Base-by-base conservation (phyloP, 1,140 invertebrate species). In the Leptinotarsa lineolata region DNA sequence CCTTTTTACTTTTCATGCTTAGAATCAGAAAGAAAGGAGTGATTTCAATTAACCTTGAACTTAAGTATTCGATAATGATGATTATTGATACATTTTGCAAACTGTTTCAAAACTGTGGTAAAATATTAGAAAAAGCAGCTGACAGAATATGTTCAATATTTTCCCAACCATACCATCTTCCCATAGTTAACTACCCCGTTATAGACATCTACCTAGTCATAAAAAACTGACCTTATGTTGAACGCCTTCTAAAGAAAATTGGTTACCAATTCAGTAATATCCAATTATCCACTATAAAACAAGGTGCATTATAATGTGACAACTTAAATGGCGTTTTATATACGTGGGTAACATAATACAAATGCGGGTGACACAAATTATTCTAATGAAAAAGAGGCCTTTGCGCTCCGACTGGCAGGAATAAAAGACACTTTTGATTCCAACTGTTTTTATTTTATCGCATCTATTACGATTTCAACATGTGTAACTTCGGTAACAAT, bases 301-400 rank as follows among this genome's bases (percentile, higher is more conserved):
- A 68, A 68, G 67, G 67, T 68, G 67, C 67, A 68, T 68, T 68
- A 45, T 45, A 68, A 68, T 68, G 67, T 68, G 67, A 68, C 67
- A 68, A 68, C 45, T 68, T 68, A 68, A 68, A 68, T 45, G 67
- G n/a, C 67, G 30, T 68, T 68, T 68, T 66, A 66, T 54, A 58
- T 68, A 67, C 67, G 67, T 68, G 67, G 67, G 67, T 68, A 68
- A 58, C 67, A 18, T 13, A 54, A 48, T 20, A 68, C 67, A 58
- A 68, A 68, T 68, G 48, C 67, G 67, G 67, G 67, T 68, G 67
- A 68, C 67, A 68, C 67, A 68, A 68, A 45, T 68, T 68, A 68
- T 68, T 68, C 44, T 68, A 68, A 68, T 68, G 67, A 68, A 68
- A 68, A 68, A 39, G 67, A 54, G 39, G 46, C 46, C 30, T 68